These are phyloP conservation scores for Agrotis ipsilon DNA, from an alignment of 2,888 invertebrate genomes.

Conservation along the genomic window DNA sequence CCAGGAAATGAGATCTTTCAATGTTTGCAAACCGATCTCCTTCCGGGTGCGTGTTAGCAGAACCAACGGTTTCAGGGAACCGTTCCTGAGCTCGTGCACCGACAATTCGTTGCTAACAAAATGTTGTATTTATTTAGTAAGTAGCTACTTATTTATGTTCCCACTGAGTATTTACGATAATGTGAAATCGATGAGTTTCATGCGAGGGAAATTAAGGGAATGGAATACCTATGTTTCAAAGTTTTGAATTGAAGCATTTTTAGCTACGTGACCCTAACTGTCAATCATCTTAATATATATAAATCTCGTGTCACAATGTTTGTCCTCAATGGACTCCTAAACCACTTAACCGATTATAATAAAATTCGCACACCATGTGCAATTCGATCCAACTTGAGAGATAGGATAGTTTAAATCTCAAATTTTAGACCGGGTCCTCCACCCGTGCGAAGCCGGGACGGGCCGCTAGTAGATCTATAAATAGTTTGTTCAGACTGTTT, in stretches of 20 bases:
- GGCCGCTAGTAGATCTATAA: no score
- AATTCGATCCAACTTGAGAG: no score
- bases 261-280: not conserved
- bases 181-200: not conserved
- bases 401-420: no score
- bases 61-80: constrained; percentile 54
- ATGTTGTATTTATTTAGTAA: constrained; percentile 42
- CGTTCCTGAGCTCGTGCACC: constrained; percentile 53
- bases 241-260: not conserved
- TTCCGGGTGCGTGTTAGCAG: constrained; percentile 65
- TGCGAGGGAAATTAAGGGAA: no score
- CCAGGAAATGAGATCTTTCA: constrained; percentile 72
- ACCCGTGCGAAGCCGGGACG: no score
- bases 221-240: not conserved
- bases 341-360: no score
- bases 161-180: constrained; percentile 4
- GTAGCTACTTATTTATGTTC: constrained; percentile 3
- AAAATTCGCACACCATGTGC: no score
- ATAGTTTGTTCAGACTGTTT: not conserved
- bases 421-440: no score
- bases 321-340: no score
- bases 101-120: constrained; percentile 52
- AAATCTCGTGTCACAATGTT: no score
- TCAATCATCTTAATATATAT: no score
- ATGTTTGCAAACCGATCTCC: constrained; percentile 71